Conservation (phyloP, 1,140 invertebrate species). For the Drosophila tani region DNA sequence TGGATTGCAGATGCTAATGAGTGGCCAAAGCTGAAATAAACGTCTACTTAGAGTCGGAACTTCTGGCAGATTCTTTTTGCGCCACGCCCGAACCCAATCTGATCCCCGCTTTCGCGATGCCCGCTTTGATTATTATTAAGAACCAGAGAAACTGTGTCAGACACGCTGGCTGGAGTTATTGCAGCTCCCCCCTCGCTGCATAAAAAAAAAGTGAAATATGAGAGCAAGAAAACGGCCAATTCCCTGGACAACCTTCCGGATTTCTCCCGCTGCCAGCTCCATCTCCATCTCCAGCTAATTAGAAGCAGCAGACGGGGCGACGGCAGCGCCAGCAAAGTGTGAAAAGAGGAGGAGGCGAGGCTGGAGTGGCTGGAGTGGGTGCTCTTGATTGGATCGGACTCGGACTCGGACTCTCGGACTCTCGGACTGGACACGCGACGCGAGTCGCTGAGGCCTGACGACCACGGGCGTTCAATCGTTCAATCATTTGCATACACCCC, state of each 20-base stretch:
- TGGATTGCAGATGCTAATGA: slow-evolving; percentile 13
- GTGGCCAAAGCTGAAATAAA: background rate
- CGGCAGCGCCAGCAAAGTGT: slow-evolving; percentile 69
- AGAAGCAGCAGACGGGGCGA: slow-evolving; percentile 52
- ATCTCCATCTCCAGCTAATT: slow-evolving; percentile 44
- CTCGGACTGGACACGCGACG: slow-evolving; percentile 64
- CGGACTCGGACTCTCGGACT: background rate
- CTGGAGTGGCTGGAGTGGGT: slow-evolving; percentile 34
- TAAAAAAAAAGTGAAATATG: slow-evolving; percentile 40
- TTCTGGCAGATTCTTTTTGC: too few species aligned
- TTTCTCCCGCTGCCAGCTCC: background rate
- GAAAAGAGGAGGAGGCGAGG: slow-evolving; percentile 50
- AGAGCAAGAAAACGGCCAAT: slow-evolving; percentile 17
- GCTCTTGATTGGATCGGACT: slow-evolving; percentile 40
- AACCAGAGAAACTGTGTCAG: slow-evolving; percentile 36
- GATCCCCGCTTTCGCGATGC: background rate
- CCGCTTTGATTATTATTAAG: slow-evolving; percentile 4
- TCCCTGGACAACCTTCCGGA: slow-evolving; percentile 10
- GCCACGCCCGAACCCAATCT: background rate
- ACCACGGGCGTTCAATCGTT: slow-evolving; percentile 10
- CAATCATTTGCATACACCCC: slow-evolving; percentile 66
- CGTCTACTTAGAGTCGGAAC: background rate
- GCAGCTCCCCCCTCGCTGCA: too few species aligned
- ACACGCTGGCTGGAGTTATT: background rate
- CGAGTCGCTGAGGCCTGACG: slow-evolving; percentile 48